Percentiles rank a stretch among this genome's conserved stretches.
phyloP scores from a whole-genome alignment of 2,888 invertebrate species.

The Metellina segmentata region DNA sequence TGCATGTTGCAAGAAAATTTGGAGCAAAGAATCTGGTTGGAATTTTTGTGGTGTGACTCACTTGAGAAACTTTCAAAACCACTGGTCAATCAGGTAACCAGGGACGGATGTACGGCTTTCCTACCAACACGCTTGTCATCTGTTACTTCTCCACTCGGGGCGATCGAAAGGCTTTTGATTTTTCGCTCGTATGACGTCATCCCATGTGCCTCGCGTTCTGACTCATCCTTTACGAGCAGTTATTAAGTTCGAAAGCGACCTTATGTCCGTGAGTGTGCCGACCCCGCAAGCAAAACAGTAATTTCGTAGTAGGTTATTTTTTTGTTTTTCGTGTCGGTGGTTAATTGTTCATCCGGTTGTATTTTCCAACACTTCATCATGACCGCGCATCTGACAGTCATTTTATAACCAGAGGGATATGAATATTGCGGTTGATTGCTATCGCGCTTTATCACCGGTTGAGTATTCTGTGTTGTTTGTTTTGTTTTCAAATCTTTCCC shows the following conservation, averaged over 20 bases:
- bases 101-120: constrained; percentile 37
- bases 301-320: background rate
- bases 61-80: background rate
- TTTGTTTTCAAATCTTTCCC: too few species aligned
- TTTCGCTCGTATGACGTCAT: constrained; percentile 46
- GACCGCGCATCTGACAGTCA: background rate
- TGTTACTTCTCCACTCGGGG: constrained; percentile 31
- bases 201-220: background rate
- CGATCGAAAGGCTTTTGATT: constrained; percentile 47
- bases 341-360: constrained; percentile 39
- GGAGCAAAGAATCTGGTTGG: too few species aligned
- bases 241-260: constrained; percentile 33
- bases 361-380: constrained; percentile 13
- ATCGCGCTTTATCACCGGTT: background rate
- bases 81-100: constrained; percentile 62
- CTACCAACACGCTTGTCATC: constrained; percentile 32
- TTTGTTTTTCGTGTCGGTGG: constrained; percentile 15
- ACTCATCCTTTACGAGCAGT: constrained; percentile 39
- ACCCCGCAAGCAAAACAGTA: constrained; percentile 27
- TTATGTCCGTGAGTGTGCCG: constrained; percentile 29
- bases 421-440: background rate
- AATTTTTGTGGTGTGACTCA: constrained; percentile 20
- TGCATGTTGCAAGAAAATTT: too few species aligned
- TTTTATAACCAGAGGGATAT: background rate
- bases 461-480: background rate